Evolutionary conservation across 2,797 vertebrate genomes (phyloP), one percentile per base, ranked within the genome.

Genomic region (Lophius americanus): DNA sequence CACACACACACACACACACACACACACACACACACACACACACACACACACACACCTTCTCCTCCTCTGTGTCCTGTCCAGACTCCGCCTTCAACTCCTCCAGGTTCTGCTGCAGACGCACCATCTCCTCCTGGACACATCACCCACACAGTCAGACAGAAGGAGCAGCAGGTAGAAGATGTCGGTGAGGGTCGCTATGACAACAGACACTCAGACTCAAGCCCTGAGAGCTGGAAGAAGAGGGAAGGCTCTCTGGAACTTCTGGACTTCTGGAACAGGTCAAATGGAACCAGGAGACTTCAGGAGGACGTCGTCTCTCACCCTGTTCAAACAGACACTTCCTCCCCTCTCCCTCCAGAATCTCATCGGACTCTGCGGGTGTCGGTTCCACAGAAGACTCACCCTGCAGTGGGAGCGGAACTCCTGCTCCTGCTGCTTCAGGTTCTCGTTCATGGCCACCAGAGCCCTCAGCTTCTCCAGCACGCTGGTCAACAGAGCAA

Each of bases 371-470:
- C 23, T 23, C 2, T 23, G 23, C 23, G 23, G 23, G 23, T 23
- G 23, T 23, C 23, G 23, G 23, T 23, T 23, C 23, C 23, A 23
- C 23, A 23, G 23, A 23, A 23, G 23, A 10, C 96, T 94, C 90
- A 98, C 98, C 62, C 95, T 95, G 84, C 98, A 99, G 63, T 99
- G 96, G 13, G 94, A 90, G 71, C 96, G 95, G 82, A 99, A 99
- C 55, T 96, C 94, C 75, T 96, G 96, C 73, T 99, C 98, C 83
- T 99, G 97, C 62, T 93, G 93, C 88, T 98, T 99, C 39, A 99
- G 93, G 79, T 90, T 96, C 81, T 98, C 97, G 64, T 98, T 99
- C 95, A 96, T 96, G 11, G 94, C 93, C 39, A 99, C 97, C 65
- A 99, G 88, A 3, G 93, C 91, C 73, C 92, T 93, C 52, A 99